Evolutionary conservation across 2,113 vertebrate genomes (phyloP).

Genomic region (Phalacrocorax brasilianus): DNA sequence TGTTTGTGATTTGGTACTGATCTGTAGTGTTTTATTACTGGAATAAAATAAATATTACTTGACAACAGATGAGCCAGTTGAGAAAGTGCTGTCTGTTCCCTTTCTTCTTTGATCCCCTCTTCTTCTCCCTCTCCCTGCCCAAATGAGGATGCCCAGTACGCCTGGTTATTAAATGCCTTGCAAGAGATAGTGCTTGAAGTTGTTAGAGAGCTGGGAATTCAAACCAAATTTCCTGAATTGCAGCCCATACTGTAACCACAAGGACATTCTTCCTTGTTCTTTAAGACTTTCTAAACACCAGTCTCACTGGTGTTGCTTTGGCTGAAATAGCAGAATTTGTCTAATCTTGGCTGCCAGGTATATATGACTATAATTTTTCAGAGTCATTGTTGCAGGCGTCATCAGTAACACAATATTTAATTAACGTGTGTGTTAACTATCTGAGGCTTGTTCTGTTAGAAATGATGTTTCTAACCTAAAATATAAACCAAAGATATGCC

Average conservation of each 20-base stretch:
- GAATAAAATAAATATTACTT: neutral
- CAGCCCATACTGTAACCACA: neutral
- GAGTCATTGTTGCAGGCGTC: neutral
- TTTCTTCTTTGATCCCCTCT: neutral
- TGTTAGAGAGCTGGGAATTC: neutral
- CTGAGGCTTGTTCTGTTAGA: neutral
- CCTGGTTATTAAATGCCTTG: neutral
- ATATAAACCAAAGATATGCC: neutral
- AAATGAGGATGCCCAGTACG: neutral
- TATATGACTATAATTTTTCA: neutral
- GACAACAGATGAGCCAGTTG: neutral
- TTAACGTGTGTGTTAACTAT: neutral
- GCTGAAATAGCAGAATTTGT: conserved; percentile 2
- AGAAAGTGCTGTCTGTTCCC: neutral
- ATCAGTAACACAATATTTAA: neutral
- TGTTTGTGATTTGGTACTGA: neutral
- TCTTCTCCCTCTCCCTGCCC: neutral
- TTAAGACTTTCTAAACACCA: neutral
- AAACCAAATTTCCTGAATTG: neutral
- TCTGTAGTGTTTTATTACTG: neutral
- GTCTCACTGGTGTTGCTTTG: neutral
- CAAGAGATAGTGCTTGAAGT: neutral
- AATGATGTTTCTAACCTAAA: neutral
- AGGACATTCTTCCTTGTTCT: neutral
- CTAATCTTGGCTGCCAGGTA: neutral